Percentiles rank a stretch among this genome's conserved stretches.
Conservation (phyloP, 1,140 invertebrate genomes). For the Penaeus chinensis region DNA sequence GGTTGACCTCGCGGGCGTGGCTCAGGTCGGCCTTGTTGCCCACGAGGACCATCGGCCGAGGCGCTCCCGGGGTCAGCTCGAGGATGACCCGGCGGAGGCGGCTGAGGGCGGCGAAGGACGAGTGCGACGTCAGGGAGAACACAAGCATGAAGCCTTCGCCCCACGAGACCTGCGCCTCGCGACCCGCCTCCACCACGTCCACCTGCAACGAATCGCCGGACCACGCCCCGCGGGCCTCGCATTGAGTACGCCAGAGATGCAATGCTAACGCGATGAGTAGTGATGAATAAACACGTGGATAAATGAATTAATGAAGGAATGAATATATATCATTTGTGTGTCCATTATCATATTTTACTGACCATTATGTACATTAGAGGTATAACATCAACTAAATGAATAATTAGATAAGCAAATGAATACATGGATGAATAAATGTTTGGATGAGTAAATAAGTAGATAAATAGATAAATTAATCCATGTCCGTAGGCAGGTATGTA, state of each 20-base stretch:
- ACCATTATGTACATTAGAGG: not conserved
- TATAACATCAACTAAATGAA: not conserved
- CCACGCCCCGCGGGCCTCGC: too few species aligned
- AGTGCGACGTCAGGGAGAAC: slow-evolving; percentile 46
- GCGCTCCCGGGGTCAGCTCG: slow-evolving; percentile 48
- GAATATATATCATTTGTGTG: not conserved
- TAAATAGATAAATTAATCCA: slow-evolving; percentile 35
- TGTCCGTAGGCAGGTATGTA: slow-evolving; percentile 22
- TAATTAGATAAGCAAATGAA: not conserved
- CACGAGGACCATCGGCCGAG: slow-evolving; percentile 50
- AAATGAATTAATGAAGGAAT: too few species aligned
- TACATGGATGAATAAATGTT: slow-evolving; percentile 14
- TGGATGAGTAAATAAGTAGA: slow-evolving; percentile 8
- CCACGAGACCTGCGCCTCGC: slow-evolving; percentile 53
- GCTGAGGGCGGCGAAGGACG: slow-evolving; percentile 32
- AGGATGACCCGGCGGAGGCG: slow-evolving; percentile 50
- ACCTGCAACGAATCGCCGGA: slow-evolving; percentile 7
- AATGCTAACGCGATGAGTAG: too few species aligned
- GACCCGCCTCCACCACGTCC: slow-evolving; percentile 39
- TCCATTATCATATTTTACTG: not conserved
- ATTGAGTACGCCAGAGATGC: not conserved
- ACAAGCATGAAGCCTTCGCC: slow-evolving; percentile 54
- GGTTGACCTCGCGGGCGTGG: slow-evolving; percentile 45
- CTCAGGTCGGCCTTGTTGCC: slow-evolving; percentile 57
- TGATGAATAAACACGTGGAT: too few species aligned